Percentiles rank a stretch among this genome's conserved stretches.
Conservation (phyloP, 1,140 invertebrate species). For the Pteromalus puparum region DNA sequence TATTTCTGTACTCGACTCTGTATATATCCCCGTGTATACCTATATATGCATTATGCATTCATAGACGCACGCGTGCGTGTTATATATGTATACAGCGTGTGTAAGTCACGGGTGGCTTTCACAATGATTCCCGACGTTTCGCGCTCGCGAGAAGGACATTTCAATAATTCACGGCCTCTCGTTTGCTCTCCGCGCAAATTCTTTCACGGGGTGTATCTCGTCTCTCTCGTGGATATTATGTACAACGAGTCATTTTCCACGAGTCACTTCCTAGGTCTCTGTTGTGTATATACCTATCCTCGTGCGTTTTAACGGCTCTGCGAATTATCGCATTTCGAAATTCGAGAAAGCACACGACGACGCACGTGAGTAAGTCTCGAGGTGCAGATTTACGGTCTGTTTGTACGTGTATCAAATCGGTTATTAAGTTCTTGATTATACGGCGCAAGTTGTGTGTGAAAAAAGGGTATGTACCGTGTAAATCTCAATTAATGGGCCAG, state of each 20-base stretch:
- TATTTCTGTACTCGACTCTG: constrained; percentile 22
- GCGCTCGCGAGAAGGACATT: constrained; percentile 41
- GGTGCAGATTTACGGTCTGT: constrained; percentile 30
- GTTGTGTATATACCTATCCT: background rate
- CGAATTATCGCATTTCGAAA: constrained; percentile 39
- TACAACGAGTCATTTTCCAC: constrained; percentile 28
- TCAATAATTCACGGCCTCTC: constrained; percentile 50
- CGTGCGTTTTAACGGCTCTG: constrained; percentile 27
- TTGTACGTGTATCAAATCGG: constrained; percentile 43
- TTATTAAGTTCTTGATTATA: constrained; percentile 7
- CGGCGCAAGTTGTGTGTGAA: background rate
- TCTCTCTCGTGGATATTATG: background rate
- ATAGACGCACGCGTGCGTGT: constrained; percentile 1
- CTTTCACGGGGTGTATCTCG: background rate
- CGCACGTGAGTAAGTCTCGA: background rate
- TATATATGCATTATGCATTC: constrained; percentile 48
- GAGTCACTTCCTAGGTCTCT: constrained; percentile 6
- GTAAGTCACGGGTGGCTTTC: constrained; percentile 9
- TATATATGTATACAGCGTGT: background rate
- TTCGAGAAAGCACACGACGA: constrained; percentile 26
- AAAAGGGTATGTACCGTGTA: too few relatives aligned
- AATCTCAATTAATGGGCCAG: too few relatives aligned
- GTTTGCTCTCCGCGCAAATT: constrained; percentile 18
- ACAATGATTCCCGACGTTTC: constrained; percentile 48
- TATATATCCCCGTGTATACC: background rate